Evolutionary conservation across 2,888 invertebrate genomes (phyloP).

Genomic region (Augochlorella aurata): DNA sequence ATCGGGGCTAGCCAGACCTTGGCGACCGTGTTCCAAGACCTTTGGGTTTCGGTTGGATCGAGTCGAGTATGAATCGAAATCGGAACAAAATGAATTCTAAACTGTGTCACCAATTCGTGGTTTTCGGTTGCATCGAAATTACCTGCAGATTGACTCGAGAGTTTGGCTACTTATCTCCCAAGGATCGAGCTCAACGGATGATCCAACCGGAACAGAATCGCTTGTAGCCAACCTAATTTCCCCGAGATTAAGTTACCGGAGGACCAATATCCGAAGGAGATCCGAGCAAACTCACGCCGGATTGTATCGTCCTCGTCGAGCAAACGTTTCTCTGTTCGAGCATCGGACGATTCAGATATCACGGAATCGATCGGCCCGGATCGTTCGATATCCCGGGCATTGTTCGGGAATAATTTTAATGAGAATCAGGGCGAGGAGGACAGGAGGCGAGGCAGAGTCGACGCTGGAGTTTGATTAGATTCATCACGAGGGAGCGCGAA

Average conservation of each 20-base stretch:
- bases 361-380: not conserved
- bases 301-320: conserved; percentile 1
- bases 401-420: conserved; percentile 15
- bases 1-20: no score
- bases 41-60: no score
- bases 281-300: not conserved
- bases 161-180: no score
- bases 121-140: no score
- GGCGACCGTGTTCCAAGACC: no score
- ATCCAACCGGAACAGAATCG: not conserved
- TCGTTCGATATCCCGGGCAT: conserved; percentile 4
- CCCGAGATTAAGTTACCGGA: not conserved
- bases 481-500: not conserved
- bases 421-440: not conserved
- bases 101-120: no score
- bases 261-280: not conserved
- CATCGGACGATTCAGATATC: not conserved
- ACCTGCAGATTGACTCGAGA: no score
- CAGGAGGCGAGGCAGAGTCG: not conserved
- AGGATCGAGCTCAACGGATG: not conserved
- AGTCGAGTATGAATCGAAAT: no score
- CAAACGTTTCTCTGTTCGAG: not conserved
- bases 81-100: no score
- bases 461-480: conserved; percentile 13
- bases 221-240: not conserved